Evolutionary conservation across 1,140 invertebrate species (phyloP), one percentile per base, ranked within the genome.

Genomic region (Phymorhynchus buccinoides): DNA sequence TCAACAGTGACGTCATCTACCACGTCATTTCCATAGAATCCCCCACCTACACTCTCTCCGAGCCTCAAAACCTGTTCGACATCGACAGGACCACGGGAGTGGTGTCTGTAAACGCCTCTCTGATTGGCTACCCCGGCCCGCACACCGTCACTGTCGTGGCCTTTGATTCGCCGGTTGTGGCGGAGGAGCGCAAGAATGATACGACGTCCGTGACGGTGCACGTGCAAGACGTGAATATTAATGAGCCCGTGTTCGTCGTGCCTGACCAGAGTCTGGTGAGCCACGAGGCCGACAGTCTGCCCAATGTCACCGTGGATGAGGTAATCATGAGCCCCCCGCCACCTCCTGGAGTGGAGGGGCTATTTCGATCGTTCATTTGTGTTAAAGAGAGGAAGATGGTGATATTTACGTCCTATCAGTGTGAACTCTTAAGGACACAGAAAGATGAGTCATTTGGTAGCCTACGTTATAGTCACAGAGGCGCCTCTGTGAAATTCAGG

Each of bases 191-290:
- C 22, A 37, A 73, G 39, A 85, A 83, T 73, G 56, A 56, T 6
- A 86, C 78, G 14, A 56, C 83, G 18, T 18, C 52, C 18, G 56
- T 89, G 35, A 41, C 30, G 41, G 48, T 89, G 41, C 37, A 83
- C n/a, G 84, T 89, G 44, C 35, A 78, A 1, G 88, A 89, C 82
- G 86, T 88, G 22, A 89, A 89, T 66, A 48, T 86, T n/a, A 48
- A 89, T 56, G 30, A 32, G 7, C 88, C 88, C 6, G 56, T 84
- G n/a, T 88, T 89, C 75, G 35, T 80, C 0, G 22, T 81, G 3
- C 88, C 88, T 32, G 52, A 84, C 18, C 37, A 82, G 30, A 71
- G 41, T 37, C 37, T 41, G 4, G 79, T 52, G 56, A 86, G 82
- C 35, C 12, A 27, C 9, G 42, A 62, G 1, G 22, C 32, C 12